Evolutionary conservation across 2,113 vertebrate species (phyloP).

Genomic region (Puma concolor): DNA sequence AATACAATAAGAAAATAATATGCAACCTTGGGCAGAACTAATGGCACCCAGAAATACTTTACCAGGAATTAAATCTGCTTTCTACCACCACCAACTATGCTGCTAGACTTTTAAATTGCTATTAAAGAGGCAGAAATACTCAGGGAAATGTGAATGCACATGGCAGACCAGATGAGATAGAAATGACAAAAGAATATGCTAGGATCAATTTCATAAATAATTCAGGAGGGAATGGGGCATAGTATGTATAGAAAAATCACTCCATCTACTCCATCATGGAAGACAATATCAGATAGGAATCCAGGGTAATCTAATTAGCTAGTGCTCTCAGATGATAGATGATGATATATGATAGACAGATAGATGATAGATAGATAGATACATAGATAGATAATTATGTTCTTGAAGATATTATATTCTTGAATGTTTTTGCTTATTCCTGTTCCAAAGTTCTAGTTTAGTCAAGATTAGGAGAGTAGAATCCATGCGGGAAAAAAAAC

Average conservation of each 20-base stretch:
- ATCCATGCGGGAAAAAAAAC: background rate
- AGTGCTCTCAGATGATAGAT: background rate
- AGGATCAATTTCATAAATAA: slow-evolving; percentile 36
- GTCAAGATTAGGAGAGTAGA: background rate
- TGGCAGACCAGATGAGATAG: background rate
- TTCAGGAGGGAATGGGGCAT: background rate
- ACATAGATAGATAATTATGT: background rate
- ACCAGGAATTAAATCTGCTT: slow-evolving; percentile 8
- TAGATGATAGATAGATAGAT: background rate
- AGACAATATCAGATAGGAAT: background rate
- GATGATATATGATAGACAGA: too few relatives aligned
- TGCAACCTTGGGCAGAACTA: background rate
- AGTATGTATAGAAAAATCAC: background rate
- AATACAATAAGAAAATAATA: slow-evolving; percentile 6
- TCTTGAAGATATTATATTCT: background rate
- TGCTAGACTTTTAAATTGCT: slow-evolving; percentile 4
- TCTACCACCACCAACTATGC: background rate
- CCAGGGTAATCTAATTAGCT: background rate
- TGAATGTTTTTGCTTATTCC: background rate
- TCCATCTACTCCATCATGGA: background rate
- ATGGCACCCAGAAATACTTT: slow-evolving; percentile 2
- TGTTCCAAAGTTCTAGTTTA: background rate
- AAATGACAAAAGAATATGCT: background rate
- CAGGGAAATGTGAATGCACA: background rate
- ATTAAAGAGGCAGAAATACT: slow-evolving; percentile 31